Evolutionary conservation across 2,113 vertebrate genomes (phyloP), one percentile per base, ranked within the genome.

Genomic region (Chloropsis cyanopogon): DNA sequence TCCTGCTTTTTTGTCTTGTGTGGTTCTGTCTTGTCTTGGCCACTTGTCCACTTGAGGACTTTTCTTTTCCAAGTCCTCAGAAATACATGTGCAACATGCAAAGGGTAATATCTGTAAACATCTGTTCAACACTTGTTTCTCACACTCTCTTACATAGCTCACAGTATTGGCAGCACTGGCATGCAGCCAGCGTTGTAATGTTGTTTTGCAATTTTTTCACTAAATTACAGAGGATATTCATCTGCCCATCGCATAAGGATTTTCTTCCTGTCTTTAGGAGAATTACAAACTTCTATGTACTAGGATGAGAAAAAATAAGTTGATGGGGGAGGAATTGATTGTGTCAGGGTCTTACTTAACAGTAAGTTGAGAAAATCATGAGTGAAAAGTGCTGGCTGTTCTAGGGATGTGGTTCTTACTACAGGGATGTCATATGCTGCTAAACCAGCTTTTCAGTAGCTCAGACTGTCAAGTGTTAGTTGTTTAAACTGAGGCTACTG

Each of bases 141-240:
- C 21, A 52, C 5, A 3, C 28, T 61, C 19, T 25, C 35, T 72
- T 87, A 11, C 0, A 0, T 49, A n/a, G 33, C 47, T 81, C 2
- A 3, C 12, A 13, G 5, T 69, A 24, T 33, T 52, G 42, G 46
- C 47, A 68, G 3, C 0, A 0, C 41, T 88, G 60, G 11, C 33
- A 16, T 20, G 35, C 44, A 82, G 24, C 46, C 59, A 41, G 29
- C 1, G 7, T 66, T 73, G 2, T 37, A 54, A 56, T 73, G 60
- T 9, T 84, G 49, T 16, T 91, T 49, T 83, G 44, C 41, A 60
- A 0, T 61, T 28, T 88, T 72, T 64, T 66, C 9, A 29, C 11
- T 49, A 6, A 65, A 28, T 33, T 53, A 5, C 6, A 44, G 56
- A 49, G 47, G 11, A 12, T 82, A 53, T 49, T 93, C 33, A 52